A percentile compares a stretch with the other conserved stretches of the same genome.
These are phyloP conservation scores for Lepidurus apus DNA, from an alignment of 1,140 invertebrate species.

Conservation along the genomic window DNA sequence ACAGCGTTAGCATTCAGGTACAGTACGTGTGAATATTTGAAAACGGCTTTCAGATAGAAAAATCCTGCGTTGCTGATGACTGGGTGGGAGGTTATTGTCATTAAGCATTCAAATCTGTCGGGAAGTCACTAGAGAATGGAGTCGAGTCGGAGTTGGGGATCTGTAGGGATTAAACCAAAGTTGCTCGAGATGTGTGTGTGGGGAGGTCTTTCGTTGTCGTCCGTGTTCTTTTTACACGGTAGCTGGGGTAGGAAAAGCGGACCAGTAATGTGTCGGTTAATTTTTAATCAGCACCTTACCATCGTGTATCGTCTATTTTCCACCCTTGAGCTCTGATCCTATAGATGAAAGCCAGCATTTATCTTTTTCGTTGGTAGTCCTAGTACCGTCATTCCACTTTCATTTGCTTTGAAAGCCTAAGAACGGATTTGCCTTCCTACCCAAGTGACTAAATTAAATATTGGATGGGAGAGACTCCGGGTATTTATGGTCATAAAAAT, in stretches of 20 bases:
- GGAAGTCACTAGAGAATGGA: neutral
- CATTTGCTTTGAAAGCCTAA: neutral
- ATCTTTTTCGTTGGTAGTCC: neutral
- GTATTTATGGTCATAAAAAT: neutral
- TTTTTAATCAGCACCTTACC: neutral
- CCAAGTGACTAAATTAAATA: neutral
- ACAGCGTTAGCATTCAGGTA: constrained; percentile 1
- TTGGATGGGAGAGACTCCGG: neutral
- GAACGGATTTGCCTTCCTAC: constrained; percentile 23
- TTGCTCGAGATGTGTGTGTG: constrained; percentile 2
- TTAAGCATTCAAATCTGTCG: constrained; percentile 22
- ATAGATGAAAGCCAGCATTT: neutral
- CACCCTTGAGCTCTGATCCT: neutral
- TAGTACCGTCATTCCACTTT: neutral
- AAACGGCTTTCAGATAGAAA: neutral
- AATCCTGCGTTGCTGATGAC: neutral
- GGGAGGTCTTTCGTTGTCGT: neutral
- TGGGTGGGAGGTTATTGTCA: neutral
- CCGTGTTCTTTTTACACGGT: constrained; percentile 6
- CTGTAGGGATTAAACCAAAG: constrained; percentile 21
- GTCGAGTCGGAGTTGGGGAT: neutral
- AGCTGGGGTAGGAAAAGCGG: neutral
- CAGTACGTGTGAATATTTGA: neutral
- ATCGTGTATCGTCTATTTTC: neutral
- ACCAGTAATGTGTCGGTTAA: constrained; percentile 6